Base-by-base conservation (phyloP, 2,888 invertebrate genomes). In the Chesias legatella region DNA sequence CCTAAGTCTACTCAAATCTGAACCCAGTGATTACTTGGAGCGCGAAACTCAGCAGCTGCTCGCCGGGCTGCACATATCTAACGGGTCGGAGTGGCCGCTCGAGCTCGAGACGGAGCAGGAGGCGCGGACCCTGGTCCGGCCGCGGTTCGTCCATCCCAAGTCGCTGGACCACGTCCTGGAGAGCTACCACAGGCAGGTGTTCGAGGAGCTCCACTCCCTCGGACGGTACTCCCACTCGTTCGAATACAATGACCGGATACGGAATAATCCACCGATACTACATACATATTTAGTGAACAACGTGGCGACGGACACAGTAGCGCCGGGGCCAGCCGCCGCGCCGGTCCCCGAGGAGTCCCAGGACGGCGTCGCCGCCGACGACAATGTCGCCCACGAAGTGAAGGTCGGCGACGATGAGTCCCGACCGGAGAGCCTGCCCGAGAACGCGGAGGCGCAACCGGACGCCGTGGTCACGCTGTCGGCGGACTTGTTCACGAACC, bases 1-100 rank as follows among this genome's bases (percentile, higher is more conserved):
- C 56, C 85, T 96, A 62, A 93, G 96, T 74, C 89, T 97, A 53
- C 77, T 97, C 37, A 91, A 95, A 58, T 92, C 93, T 7, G 93
- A 95, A 69, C 93, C 94, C 0, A 92, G 93, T 54, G 90, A 91
- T 11, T 92, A 93, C 63, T 77, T 94, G 33, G 89, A 92, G 58
- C 90, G 90, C 39, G 88, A 88, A 46, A 80, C 82, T 1, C 84
- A 85, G 51, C 79, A 84, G 40, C 78, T 91, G 26, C 74, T 88
- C 11, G 86, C 90, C 6, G 90, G 91, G 0, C 90, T 92, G 54
- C 88, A 91, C 36, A 83, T 79, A 27, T 90, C 91, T 30, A 92
- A 92, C 79, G 93, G 93, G 10, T 92, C 92, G 0, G 92, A 92
- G 54, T 92, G 93, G 92, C 89, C 92, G 20, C 74, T 89, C 0